Base-by-base conservation (phyloP, 2,797 vertebrate genomes). In the Falco naumanni region DNA sequence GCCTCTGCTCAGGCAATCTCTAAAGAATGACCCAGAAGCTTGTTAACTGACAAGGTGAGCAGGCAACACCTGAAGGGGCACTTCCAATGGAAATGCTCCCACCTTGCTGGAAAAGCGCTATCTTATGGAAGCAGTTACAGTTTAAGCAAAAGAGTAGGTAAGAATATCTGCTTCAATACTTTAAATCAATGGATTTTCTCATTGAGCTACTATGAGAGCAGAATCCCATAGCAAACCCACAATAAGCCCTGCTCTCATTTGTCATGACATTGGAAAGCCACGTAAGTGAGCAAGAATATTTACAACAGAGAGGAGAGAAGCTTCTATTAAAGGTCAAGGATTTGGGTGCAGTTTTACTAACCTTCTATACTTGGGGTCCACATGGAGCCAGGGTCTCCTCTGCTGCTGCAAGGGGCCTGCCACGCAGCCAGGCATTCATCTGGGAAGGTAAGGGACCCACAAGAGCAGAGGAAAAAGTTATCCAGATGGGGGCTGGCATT, bases 291-390 rank as follows among this genome's bases (percentile, higher is more conserved):
- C 39, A 74, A 45, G 31, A 60, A 9, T 8, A 29, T 64, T 90
- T 59, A 43, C 29, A 82, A 12, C 31, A 71, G 45, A 37, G 28
- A 33, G n/a, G 75, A 45, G 4, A 47, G 39, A 79, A 72, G 43
- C 43, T 72, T 81, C 39, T 24, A 34, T 51, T 16, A 29, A 54
- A 54, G 28, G 37, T 31, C 37, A 61, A n/a, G 2, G 4, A 13
- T 24, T 6, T 18, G 29, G 16, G 29, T 53, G 18, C 66, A 87
- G 24, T 53, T 74, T 61, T 50, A 96, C 96, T 79, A 50, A 97
- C 96, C 96, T 96, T 95, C 88, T 59, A n/a, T 11, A 47, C 17
- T 10, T n/a, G 86, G 43, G 21, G 51, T 70, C 91, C 90, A 87
- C 72, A 43, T 0, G 0, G 70, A 64, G 59, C 25, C 43, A 50